phyloP scores from a whole-genome alignment of 2,113 vertebrate species.

The Epinephelus moara region DNA sequence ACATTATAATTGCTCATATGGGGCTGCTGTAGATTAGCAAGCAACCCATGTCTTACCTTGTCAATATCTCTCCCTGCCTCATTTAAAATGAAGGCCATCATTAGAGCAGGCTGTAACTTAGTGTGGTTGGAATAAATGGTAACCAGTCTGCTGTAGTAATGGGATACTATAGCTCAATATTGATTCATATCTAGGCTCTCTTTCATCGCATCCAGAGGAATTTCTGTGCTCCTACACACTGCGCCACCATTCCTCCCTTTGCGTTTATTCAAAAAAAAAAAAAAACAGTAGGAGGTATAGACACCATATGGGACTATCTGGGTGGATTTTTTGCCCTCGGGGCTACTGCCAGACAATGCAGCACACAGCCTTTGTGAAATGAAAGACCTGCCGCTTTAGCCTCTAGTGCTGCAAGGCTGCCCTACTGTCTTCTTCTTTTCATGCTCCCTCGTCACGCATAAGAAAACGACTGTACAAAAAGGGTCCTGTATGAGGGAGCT shows the following conservation, averaged over 20 bases:
- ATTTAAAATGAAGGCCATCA: slow-evolving; percentile 50
- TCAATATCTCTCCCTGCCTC: slow-evolving; percentile 57
- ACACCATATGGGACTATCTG: slow-evolving; percentile 47
- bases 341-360: slow-evolving; percentile 67
- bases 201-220: slow-evolving; percentile 40
- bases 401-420: slow-evolving; percentile 56
- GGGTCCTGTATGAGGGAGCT: slow-evolving; percentile 18
- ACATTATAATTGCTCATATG: slow-evolving; percentile 53
- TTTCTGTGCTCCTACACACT: slow-evolving; percentile 18
- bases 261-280: slow-evolving; percentile 22
- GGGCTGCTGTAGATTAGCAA: slow-evolving; percentile 53
- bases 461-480: slow-evolving; percentile 54
- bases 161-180: slow-evolving; percentile 46
- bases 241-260: slow-evolving; percentile 29
- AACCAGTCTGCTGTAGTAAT: slow-evolving; percentile 40
- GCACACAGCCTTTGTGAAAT: slow-evolving; percentile 64
- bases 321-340: slow-evolving; percentile 41
- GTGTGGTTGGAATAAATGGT: slow-evolving; percentile 18
- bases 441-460: slow-evolving; percentile 51
- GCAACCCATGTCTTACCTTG: slow-evolving; percentile 47
- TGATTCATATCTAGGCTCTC: slow-evolving; percentile 41
- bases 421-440: slow-evolving; percentile 55
- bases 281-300: slow-evolving; percentile 34
- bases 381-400: slow-evolving; percentile 64
- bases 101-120: slow-evolving; percentile 41